phyloP scores from a whole-genome alignment of 2,113 vertebrate species.

The Zosterops japonicus region DNA sequence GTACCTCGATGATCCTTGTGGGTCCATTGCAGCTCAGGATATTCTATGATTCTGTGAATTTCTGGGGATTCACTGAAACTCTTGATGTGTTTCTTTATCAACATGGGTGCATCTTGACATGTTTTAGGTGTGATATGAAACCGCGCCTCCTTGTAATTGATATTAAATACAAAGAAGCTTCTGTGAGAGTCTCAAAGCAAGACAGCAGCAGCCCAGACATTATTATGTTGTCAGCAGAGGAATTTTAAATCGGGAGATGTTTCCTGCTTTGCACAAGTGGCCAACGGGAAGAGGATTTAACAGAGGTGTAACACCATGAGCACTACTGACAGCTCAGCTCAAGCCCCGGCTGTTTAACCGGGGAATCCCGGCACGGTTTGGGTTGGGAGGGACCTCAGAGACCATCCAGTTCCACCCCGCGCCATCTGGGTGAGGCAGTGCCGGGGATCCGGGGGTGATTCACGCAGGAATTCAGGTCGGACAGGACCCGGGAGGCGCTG shows the following conservation, averaged over 20 bases:
- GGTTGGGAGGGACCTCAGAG: background rate
- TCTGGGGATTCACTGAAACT: background rate
- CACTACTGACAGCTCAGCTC: background rate
- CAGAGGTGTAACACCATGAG: background rate
- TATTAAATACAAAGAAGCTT: background rate
- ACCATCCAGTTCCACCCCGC: background rate
- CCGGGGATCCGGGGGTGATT: background rate
- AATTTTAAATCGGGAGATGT: background rate
- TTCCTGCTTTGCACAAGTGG: background rate
- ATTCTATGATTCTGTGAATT: background rate
- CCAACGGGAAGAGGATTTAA: background rate
- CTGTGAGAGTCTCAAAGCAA: accelerated
- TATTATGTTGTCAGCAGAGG: background rate
- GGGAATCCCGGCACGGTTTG: background rate
- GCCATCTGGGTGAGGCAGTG: background rate
- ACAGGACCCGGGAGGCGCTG: background rate
- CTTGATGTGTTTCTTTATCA: background rate
- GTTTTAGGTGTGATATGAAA: background rate
- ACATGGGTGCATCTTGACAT: background rate
- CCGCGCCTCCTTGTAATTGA: background rate
- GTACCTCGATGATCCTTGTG: background rate
- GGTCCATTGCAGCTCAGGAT: background rate
- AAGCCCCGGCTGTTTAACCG: accelerated
- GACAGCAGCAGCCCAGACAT: background rate
- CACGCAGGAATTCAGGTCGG: background rate